Evolutionary conservation across 2,113 vertebrate species (phyloP), one percentile per base, ranked within the genome.

Genomic region (Phalacrocorax pelagicus): DNA sequence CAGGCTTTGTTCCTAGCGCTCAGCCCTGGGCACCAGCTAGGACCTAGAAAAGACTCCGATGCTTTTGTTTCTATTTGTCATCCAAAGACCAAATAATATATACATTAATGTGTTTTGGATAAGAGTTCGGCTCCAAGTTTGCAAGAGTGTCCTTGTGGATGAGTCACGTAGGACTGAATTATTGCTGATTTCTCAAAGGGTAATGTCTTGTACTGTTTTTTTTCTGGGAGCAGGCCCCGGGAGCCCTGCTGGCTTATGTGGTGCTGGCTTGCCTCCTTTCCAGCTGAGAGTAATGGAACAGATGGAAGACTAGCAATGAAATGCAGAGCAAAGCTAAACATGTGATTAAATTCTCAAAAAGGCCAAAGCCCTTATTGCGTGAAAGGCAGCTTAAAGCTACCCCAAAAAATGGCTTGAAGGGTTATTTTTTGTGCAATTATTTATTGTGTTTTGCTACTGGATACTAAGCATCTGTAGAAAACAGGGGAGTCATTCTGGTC

Each of bases 321-420:
- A 85, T 38, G 29, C 55, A 86, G 63, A 59, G 20, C 0, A 0
- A 85, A 85, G 70, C 63, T 86, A 67, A 90, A 84, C 19, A 19
- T 69, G 72, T 92, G 88, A 94, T 94, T 87, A 87, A 79, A 71
- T 85, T 92, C 49, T 58, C 81, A 82, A 88, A 95, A 96, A 84
- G 72, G 69, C 66, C 90, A 84, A 91, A 96, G 70, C 80, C 66
- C 44, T 75, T 75, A 52, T 38, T 72, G 65, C 65, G 30, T 32
- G 49, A 73, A 84, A 80, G 77, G 81, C 86, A 87, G 88, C 65
- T 89, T 96, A 95, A 73, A 82, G 66, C 62, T 87, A 82, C 62
- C 36, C n/a, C 66, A 84, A 87, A 87, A 92, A 92, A 22, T 92
- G 73, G 21, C 49, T 75, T 19, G 36, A 84, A 72, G 49, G n/a